A percentile compares a stretch with the other conserved stretches of the same genome.
These are phyloP conservation scores for Cosmia trapezina DNA, from an alignment of 2,888 invertebrate species.

Conservation along the genomic window DNA sequence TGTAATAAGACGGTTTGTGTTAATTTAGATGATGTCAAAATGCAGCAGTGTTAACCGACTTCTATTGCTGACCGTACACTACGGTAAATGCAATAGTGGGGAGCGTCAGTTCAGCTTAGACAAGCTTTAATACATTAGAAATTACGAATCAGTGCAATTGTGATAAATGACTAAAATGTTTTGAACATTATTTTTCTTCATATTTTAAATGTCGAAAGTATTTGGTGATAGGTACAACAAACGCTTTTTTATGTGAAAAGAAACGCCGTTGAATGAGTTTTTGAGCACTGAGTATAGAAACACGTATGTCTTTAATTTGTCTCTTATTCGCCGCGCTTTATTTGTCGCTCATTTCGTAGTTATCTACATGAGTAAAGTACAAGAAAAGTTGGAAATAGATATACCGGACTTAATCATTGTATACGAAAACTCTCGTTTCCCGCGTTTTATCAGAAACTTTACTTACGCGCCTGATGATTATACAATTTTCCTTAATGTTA, in stretches of 20 bases:
- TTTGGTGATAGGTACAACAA: constrained; percentile 12
- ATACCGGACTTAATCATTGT: background rate
- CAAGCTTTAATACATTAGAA: background rate
- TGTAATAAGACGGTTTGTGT: no score
- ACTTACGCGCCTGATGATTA: background rate
- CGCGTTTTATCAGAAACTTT: background rate
- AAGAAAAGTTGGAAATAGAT: background rate
- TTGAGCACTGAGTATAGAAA: background rate
- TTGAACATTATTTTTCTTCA: constrained; percentile 23
- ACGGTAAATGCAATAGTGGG: no score
- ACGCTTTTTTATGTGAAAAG: constrained; percentile 5
- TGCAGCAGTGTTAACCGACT: no score
- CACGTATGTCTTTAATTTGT: background rate
- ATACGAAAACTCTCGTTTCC: background rate
- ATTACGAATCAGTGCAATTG: constrained; percentile 26
- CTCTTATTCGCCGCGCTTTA: no score
- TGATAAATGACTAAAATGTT: constrained; percentile 44
- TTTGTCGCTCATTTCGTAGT: background rate
- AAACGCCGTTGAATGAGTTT: constrained; percentile 3
- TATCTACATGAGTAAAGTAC: background rate
- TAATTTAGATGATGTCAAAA: no score
- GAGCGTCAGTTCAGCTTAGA: no score
- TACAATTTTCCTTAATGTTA: background rate
- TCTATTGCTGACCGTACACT: no score
- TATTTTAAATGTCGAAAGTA: background rate